These are phyloP conservation scores for Apis dorsata DNA, from an alignment of 1,140 invertebrate species.

Conservation along the genomic window DNA sequence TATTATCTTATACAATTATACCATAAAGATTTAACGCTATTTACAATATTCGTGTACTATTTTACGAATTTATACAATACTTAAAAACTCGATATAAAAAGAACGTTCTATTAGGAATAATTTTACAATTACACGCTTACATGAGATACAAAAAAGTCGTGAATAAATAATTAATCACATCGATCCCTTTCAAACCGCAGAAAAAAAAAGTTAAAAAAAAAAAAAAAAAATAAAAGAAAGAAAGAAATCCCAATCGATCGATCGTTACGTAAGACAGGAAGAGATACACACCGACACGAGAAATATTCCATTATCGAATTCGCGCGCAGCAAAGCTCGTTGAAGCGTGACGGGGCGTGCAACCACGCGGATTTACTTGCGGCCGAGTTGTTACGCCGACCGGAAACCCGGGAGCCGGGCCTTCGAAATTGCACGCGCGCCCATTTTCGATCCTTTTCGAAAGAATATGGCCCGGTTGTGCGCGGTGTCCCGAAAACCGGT, in stretches of 20 bases:
- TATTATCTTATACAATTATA: too few relatives aligned
- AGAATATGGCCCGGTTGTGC: background rate
- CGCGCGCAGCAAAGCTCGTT: background rate
- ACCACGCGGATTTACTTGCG: constrained; percentile 15
- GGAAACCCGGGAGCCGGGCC: background rate
- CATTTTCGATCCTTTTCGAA: background rate
- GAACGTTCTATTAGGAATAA: too few relatives aligned
- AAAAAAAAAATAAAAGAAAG: too few relatives aligned
- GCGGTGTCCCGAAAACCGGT: background rate
- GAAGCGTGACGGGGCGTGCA: background rate
- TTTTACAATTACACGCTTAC: too few relatives aligned
- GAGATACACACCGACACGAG: background rate
- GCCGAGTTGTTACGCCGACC: background rate
- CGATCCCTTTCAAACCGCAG: background rate
- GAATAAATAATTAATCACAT: background rate
- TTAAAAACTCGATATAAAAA: too few relatives aligned
- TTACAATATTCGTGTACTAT: too few relatives aligned
- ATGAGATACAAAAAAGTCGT: too few relatives aligned
- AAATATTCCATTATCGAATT: constrained; percentile 2
- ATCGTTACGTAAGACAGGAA: background rate
- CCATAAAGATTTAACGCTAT: too few relatives aligned
- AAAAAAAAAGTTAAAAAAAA: too few relatives aligned
- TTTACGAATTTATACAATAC: too few relatives aligned
- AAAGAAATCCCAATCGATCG: background rate
- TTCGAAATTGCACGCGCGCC: constrained; percentile 9